Evolutionary conservation across 2,113 vertebrate genomes (phyloP).

Genomic region (Cynocephalus volans): DNA sequence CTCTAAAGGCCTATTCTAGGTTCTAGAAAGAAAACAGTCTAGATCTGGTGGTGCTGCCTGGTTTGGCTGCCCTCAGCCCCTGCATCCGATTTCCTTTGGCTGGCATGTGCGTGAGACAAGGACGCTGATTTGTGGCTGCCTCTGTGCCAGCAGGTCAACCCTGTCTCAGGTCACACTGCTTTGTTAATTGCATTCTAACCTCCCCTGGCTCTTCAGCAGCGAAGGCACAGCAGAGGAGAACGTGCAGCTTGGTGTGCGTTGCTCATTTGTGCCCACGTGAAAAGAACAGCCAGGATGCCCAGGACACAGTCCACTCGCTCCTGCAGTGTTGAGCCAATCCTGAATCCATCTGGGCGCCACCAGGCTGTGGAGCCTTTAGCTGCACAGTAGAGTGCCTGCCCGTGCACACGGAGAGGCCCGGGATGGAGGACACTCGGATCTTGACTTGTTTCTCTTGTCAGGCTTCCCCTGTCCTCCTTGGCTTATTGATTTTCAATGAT

Average conservation of each 20-base stretch:
- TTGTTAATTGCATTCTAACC: not conserved
- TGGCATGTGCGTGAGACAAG: not conserved
- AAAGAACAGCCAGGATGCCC: not conserved
- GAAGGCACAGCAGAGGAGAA: not conserved
- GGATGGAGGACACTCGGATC: not conserved
- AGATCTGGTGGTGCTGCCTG: not conserved
- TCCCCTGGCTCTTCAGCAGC: not conserved
- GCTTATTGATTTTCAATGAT: not conserved
- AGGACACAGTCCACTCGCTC: rapidly evolving
- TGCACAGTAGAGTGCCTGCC: not conserved
- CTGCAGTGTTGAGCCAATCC: not conserved
- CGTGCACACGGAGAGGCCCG: not conserved
- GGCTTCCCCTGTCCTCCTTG: not conserved
- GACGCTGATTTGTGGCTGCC: not conserved
- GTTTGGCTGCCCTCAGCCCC: not conserved
- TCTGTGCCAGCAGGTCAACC: not conserved
- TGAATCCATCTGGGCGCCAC: rapidly evolving
- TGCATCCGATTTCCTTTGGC: not conserved
- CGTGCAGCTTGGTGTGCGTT: not conserved
- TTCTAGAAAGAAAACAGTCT: not conserved
- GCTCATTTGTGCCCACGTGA: not conserved
- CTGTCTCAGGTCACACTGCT: not conserved
- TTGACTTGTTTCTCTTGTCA: not conserved
- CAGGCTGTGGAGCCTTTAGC: rapidly evolving
- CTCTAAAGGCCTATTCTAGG: conserved; percentile 10